phyloP scores from a whole-genome alignment of 2,797 vertebrate species.

The Cyclopterus lumpus region DNA sequence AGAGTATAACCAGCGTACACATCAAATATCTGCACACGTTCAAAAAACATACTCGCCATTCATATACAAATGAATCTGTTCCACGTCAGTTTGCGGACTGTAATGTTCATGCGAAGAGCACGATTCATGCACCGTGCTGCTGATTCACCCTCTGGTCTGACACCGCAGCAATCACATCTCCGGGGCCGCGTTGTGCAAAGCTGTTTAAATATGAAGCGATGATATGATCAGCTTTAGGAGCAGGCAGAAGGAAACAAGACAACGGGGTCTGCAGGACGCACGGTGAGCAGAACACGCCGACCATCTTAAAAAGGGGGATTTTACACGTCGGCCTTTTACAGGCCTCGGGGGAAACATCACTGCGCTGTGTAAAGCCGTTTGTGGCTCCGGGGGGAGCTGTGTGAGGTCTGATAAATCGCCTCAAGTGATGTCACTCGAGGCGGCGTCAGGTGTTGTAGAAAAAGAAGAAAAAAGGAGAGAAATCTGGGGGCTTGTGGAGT shows the following conservation, averaged over 20 bases:
- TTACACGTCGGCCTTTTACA: neutral
- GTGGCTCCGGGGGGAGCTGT: neutral
- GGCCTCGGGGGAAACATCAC: neutral
- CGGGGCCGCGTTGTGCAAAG: conserved; percentile 24
- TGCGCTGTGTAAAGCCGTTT: neutral
- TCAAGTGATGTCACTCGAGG: conserved; percentile 2
- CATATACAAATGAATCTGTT: conserved; percentile 37
- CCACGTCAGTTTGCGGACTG: conserved; percentile 29
- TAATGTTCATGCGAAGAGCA: conserved; percentile 29
- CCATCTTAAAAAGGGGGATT: neutral
- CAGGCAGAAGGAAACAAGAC: neutral
- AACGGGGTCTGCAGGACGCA: neutral
- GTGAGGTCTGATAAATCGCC: neutral
- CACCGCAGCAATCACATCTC: conserved; percentile 27
- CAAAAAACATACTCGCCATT: conserved; percentile 1
- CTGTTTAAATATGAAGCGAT: conserved; percentile 7
- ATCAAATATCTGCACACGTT: neutral
- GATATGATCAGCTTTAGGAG: neutral
- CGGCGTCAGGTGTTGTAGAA: neutral
- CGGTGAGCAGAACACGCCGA: neutral
- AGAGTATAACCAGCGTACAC: conserved; percentile 4
- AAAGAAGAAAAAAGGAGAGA: neutral
- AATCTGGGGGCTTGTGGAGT: neutral
- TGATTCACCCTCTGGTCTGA: conserved; percentile 46
- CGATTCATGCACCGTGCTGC: conserved; percentile 32